Percentiles rank a stretch among this genome's conserved stretches.
phyloP scores from a whole-genome alignment of 2,888 invertebrate species.

The Deroplatys truncata region DNA sequence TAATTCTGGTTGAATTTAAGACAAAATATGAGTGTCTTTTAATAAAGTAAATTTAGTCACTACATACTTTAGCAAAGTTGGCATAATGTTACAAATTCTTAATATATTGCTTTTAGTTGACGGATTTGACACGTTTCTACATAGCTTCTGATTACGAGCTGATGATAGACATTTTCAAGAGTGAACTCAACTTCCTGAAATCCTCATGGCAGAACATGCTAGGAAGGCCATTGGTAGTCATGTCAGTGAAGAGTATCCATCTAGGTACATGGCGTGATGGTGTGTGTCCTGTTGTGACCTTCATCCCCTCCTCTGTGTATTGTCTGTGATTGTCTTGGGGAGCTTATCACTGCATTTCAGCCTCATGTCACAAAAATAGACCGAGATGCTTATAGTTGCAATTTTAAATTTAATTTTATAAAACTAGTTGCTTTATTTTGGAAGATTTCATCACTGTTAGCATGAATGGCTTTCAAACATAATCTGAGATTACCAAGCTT shows the following conservation, averaged over 20 bases:
- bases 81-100: background rate
- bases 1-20: too few species aligned
- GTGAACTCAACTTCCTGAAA: constrained; percentile 96
- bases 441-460: too few species aligned
- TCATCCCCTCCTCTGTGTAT: too few species aligned
- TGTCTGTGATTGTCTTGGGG: background rate
- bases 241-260: constrained; percentile 82
- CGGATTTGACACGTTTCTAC: constrained; percentile 97
- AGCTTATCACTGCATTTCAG: background rate
- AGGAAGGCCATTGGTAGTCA: constrained; percentile 91
- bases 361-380: too few species aligned
- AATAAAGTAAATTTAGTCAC: too few species aligned
- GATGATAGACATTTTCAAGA: constrained; percentile 96
- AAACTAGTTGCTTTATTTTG: too few species aligned
- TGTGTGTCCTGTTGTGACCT: constrained; percentile 15
- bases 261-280: constrained; percentile 62
- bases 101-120: constrained; percentile 63
- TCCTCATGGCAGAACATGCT: constrained; percentile 97
- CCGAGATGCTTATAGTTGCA: too few species aligned
- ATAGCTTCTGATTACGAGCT: constrained; percentile 96
- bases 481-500: too few species aligned
- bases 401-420: too few species aligned
- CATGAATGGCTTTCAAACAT: too few species aligned
- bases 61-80: too few species aligned
- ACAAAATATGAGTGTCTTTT: too few species aligned